These are phyloP conservation scores for Brachyhypopomus gauderio DNA, from an alignment of 2,113 vertebrate species.

Conservation along the genomic window DNA sequence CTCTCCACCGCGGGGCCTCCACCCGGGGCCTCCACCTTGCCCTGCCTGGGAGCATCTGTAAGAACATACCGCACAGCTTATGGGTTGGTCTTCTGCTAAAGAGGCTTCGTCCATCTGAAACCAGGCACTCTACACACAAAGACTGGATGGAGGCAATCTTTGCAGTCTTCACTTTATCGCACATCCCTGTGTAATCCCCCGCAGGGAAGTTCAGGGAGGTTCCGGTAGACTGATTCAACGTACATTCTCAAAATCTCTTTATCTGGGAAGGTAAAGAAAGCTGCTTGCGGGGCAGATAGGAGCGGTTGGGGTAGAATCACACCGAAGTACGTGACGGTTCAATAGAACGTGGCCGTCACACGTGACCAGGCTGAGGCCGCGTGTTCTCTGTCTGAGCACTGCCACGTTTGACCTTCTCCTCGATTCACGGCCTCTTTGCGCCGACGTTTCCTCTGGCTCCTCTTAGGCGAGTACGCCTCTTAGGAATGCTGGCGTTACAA, in stretches of 20 bases:
- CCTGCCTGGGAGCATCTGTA: no score
- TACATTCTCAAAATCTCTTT: no score
- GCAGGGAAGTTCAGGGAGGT: conserved; percentile 2
- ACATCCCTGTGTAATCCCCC: background rate
- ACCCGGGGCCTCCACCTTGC: background rate
- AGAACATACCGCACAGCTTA: no score
- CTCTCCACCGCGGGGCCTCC: no score
- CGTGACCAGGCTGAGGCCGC: background rate
- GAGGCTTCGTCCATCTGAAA: background rate
- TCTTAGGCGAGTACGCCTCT: background rate
- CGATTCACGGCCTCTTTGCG: conserved; percentile 5
- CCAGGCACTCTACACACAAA: background rate
- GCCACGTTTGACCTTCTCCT: background rate
- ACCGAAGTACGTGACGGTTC: background rate
- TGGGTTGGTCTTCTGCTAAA: background rate
- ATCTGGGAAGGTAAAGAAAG: no score
- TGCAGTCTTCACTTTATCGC: background rate
- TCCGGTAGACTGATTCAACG: conserved; percentile 23
- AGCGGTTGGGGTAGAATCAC: no score
- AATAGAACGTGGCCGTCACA: background rate
- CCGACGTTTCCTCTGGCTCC: conserved; percentile 12
- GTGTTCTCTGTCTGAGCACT: background rate
- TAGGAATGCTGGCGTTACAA: conserved; percentile 30
- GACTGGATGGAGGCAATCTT: background rate
- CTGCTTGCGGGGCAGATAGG: no score